Evolutionary conservation across 1,140 invertebrate genomes (phyloP).

Genomic region (Magallana ariakensis): DNA sequence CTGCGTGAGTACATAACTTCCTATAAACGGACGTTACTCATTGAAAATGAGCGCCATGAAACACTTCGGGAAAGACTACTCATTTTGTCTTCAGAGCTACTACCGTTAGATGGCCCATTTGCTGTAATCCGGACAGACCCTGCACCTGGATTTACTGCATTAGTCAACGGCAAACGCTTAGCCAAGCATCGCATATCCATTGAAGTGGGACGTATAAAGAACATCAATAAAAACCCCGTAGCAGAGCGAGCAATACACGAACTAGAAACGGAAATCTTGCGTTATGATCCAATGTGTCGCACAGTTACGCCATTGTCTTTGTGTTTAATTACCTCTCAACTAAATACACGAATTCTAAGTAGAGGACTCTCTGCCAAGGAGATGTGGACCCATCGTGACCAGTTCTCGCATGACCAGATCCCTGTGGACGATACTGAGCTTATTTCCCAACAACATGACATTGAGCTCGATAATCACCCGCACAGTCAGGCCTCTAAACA

Average conservation of each 20-base stretch:
- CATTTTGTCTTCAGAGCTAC: conserved; percentile 9
- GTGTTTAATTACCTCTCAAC: no score
- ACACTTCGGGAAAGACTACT: no score
- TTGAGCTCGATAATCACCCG: background rate
- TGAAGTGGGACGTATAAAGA: conserved; percentile 59
- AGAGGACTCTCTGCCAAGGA: no score
- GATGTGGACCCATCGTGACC: no score
- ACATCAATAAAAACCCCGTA: conserved; percentile 61
- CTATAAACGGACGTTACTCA: conserved; percentile 38
- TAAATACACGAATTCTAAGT: no score
- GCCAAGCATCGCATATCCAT: conserved; percentile 42
- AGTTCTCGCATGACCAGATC: no score
- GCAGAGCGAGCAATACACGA: conserved; percentile 57
- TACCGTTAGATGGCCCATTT: conserved; percentile 40
- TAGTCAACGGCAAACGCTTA: conserved; percentile 45
- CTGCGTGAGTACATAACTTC: conserved; percentile 56
- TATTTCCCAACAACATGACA: no score
- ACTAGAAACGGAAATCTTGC: conserved; percentile 47
- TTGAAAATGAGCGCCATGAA: conserved; percentile 29
- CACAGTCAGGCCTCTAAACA: conserved; percentile 3
- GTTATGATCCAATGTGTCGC: background rate
- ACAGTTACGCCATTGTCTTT: conserved; percentile 41
- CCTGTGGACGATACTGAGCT: no score
- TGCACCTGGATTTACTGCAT: conserved; percentile 3
- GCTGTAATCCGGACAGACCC: background rate